Evolutionary conservation across 2,888 invertebrate species (phyloP), one percentile per base, ranked within the genome.

Genomic region (Drosophila melanocephala): DNA sequence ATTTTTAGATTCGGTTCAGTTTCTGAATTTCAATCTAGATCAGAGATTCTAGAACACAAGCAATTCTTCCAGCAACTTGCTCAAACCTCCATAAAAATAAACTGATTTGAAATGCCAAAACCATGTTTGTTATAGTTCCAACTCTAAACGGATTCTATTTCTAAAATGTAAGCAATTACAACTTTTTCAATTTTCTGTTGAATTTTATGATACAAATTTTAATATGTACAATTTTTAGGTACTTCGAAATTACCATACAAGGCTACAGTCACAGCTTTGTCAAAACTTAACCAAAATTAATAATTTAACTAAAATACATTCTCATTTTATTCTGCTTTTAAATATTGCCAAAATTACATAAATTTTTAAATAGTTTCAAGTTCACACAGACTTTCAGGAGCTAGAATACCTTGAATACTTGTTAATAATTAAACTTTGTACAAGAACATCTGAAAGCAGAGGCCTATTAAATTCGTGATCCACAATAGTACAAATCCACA

Each of bases 151-250:
- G 3, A 16, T 26, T 26, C 0, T 26, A 3, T 26, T 26, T 16
- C 42, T 0, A 22, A 44, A 44, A 14, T 22, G 5, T 5, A 50
- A 9, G 26, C 9, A 50, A 50, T 16, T 50, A 0, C 1, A 16
- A 9, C 3, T 4, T 26, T 28, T 28, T 0, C 2, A 44, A 50
- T 28, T 16, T 16, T 19, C 5, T 51, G 5, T 28, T 44, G 33
- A 35, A 35, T 35, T 12, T 32, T 14, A 4, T 35, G 12, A 35
- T 14, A 14, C 1, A 5, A 4, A 39, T 39, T n/a, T 10, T 19
- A 39, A 7, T 10, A n/a, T n/a, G n/a, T n/a, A 4, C 0, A 4
- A 39, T 9, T n/a, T 39, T 9, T 0, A 39, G 0, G 9, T 1
- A 19, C 42, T 42, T 10, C 10, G 39, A 39, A 19, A 37, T 37